Base-by-base conservation (phyloP, 2,888 invertebrate species). In the Nasonovia ribisnigri region DNA sequence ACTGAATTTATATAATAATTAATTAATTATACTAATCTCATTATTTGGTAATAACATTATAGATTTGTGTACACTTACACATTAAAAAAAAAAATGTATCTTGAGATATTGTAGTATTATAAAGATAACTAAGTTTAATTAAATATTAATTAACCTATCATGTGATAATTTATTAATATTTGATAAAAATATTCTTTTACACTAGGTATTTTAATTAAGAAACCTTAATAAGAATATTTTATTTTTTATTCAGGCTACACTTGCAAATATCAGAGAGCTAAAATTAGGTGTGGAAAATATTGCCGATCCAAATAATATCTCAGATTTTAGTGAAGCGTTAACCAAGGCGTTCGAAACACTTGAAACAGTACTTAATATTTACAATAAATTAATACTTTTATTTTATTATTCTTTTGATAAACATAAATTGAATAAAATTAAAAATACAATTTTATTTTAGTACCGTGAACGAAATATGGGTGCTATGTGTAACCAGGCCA, bases 291-390 rank as follows among this genome's bases (percentile, higher is more conserved):
- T 99, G 96, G 97, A 97, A 95, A 97, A 96, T 96, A 96, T 99
- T 95, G 94, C 90, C 16, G 97, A 97, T 95, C 98, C 99, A 4
- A 97, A 97, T 95, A 97, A 98, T 95, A 99, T 99, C 95, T 99
- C 99, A 36, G 99, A 99, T 96, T 99, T 99, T 96, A 98, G 98
- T 51, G 96, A 97, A 94, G 99, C 99, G 24, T 96, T 99, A 92
- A 97, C 97, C 29, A 97, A 97, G 95, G 99, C 99, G 0, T 99
- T 99, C 96, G 97, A 98, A 95, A 96, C 99, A 86, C 96, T 99
- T 94, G 95, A 95, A 95, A 95, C 95, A 95, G 95, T 95, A 94
- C 6, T 8, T 43, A 46, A 93, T 94, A 36, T 57, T 87, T 3
- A 10, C n/a, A 67, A 29, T 92, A 26, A 54, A 84, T 42, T 20